Conservation (phyloP, 2,113 vertebrate genomes). For the Petrocephalus microphthalmus region DNA sequence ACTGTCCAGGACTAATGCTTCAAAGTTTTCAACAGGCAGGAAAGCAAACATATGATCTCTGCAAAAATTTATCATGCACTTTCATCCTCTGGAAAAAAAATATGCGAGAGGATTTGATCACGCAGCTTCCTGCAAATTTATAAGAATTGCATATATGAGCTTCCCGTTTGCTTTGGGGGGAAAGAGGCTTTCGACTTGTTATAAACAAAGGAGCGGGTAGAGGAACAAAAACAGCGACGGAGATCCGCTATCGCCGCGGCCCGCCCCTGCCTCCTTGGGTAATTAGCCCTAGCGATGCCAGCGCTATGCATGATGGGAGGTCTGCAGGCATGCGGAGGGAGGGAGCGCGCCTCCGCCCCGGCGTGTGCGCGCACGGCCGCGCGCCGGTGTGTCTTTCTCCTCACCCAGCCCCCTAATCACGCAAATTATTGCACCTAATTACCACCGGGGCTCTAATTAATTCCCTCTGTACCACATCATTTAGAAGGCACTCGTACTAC, state of each 20-base stretch:
- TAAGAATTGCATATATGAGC: conserved; percentile 53
- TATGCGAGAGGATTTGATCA: conserved; percentile 42
- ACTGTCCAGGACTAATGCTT: not conserved
- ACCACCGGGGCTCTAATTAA: conserved; percentile 98
- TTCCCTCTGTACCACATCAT: conserved; percentile 99
- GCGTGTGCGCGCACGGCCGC: conserved; percentile 54
- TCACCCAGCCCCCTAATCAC: conserved; percentile 98
- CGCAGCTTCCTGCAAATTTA: conserved; percentile 52
- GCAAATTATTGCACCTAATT: conserved; percentile 99
- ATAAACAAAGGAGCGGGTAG: conserved; percentile 45
- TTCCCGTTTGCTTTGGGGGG: conserved; percentile 55
- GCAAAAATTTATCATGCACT: conserved; percentile 62
- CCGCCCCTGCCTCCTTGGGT: conserved; percentile 64
- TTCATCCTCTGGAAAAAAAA: conserved; percentile 49
- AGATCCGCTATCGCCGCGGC: conserved; percentile 43
- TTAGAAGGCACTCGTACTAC: conserved; percentile 93
- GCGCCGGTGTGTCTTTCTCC: conserved; percentile 85
- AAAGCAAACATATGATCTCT: conserved; percentile 45
- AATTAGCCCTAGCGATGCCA: conserved; percentile 80
- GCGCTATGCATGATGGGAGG: conserved; percentile 78
- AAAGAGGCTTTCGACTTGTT: conserved; percentile 40
- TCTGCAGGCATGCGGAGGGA: conserved; percentile 59
- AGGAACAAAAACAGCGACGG: conserved; percentile 21
- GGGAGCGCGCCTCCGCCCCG: conserved; percentile 42
- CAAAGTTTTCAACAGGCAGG: conserved; percentile 23